Percentiles rank a stretch among this genome's conserved stretches.
Evolutionary conservation across 2,113 vertebrate species (phyloP).

Genomic region (Dendropsophus ebraccatus): DNA sequence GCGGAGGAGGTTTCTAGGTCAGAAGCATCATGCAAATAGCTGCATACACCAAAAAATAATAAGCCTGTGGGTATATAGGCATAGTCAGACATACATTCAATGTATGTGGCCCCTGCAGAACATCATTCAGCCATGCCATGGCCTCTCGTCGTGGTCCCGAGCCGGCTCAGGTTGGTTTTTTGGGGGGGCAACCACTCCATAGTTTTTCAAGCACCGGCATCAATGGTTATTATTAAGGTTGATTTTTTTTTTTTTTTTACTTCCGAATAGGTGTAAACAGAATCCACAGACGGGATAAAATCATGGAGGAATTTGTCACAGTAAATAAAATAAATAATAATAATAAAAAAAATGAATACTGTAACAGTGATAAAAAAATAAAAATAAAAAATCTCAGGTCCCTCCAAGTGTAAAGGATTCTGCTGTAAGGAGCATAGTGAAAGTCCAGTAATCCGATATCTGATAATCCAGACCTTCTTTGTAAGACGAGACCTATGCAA

Average conservation of each 20-base stretch:
- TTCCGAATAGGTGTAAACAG: background rate
- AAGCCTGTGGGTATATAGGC: conserved; percentile 20
- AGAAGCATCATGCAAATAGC: conserved; percentile 33
- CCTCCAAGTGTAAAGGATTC: background rate
- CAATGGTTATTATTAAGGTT: background rate
- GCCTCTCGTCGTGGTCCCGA: background rate
- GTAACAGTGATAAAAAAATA: too few relatives aligned
- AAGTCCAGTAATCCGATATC: too few relatives aligned
- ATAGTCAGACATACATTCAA: conserved; percentile 42
- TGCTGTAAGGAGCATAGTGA: too few relatives aligned
- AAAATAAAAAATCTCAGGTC: too few relatives aligned
- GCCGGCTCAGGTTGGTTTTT: conserved; percentile 31
- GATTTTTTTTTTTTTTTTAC: background rate
- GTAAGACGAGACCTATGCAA: too few relatives aligned
- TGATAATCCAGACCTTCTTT: too few relatives aligned
- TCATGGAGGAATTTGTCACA: too few relatives aligned
- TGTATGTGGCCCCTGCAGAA: conserved; percentile 19
- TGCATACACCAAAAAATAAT: conserved; percentile 49
- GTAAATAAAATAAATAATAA: background rate
- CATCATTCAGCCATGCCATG: background rate
- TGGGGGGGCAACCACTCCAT: background rate
- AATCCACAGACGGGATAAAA: background rate
- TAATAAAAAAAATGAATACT: too few relatives aligned
- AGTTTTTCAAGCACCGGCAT: background rate
- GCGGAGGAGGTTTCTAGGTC: background rate